Evolutionary conservation across 1,140 invertebrate genomes (phyloP).

Genomic region (Caenorhabditis briggsae): DNA sequence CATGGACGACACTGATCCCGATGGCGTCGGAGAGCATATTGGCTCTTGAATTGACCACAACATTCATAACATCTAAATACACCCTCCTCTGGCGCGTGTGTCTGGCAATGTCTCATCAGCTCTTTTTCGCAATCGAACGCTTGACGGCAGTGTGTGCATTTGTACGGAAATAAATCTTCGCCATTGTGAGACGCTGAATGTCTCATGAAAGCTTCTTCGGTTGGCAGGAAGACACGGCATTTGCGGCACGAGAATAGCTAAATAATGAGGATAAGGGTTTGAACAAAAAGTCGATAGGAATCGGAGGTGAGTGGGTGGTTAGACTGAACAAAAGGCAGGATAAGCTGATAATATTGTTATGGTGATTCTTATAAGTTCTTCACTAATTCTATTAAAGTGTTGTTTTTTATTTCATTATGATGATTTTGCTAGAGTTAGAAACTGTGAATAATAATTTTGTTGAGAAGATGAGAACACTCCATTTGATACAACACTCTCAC

Average conservation of each 20-base stretch:
- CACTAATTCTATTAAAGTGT: too few relatives aligned
- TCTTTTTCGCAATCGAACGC: slow-evolving; percentile 54
- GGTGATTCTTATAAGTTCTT: not conserved
- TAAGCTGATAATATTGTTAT: not conserved
- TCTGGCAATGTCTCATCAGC: slow-evolving; percentile 15
- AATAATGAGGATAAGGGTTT: not conserved
- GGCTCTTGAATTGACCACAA: slow-evolving; percentile 49
- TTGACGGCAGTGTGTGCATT: slow-evolving; percentile 54
- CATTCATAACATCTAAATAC: slow-evolving; percentile 58
- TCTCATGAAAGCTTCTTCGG: slow-evolving; percentile 58
- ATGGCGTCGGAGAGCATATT: slow-evolving; percentile 59
- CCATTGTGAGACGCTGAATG: slow-evolving; percentile 60
- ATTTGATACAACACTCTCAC: too few relatives aligned
- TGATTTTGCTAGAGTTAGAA: too few relatives aligned
- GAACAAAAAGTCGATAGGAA: not conserved
- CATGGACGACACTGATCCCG: slow-evolving; percentile 59
- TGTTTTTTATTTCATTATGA: too few relatives aligned
- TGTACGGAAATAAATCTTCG: slow-evolving; percentile 60
- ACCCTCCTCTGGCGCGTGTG: slow-evolving; percentile 19
- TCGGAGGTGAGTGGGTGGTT: slow-evolving; percentile 23
- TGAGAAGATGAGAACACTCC: too few relatives aligned
- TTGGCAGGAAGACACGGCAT: slow-evolving; percentile 58
- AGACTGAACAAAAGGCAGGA: not conserved
- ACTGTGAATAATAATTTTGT: too few relatives aligned
- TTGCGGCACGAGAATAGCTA: slow-evolving; percentile 64